These are phyloP conservation scores for Labeo calbasu DNA, from an alignment of 2,797 vertebrate genomes.

Conservation along the genomic window DNA sequence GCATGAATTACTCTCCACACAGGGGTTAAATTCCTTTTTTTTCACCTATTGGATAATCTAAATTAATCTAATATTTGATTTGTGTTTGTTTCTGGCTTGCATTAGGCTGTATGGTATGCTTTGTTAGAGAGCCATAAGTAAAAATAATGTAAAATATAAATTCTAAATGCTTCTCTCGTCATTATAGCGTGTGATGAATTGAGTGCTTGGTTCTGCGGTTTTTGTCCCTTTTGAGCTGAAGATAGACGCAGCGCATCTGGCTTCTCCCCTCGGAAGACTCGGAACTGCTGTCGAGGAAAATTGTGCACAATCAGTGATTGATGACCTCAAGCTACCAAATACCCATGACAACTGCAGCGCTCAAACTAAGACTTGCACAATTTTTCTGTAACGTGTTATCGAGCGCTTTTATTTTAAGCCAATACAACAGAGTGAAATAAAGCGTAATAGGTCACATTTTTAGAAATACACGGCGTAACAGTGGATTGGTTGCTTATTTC, in stretches of 20 bases:
- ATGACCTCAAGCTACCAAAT: slow-evolving; percentile 74
- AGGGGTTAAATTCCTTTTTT: background rate
- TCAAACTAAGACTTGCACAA: slow-evolving; percentile 39
- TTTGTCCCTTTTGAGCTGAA: slow-evolving; percentile 51
- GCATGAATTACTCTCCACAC: background rate
- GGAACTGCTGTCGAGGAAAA: slow-evolving; percentile 72
- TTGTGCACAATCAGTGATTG: slow-evolving; percentile 77
- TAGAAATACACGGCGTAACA: background rate
- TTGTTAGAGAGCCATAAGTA: background rate
- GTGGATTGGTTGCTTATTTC: background rate
- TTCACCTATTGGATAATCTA: background rate
- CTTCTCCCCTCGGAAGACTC: slow-evolving; percentile 72
- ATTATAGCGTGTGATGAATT: slow-evolving; percentile 39
- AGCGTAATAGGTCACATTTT: background rate
- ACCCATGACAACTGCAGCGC: slow-evolving; percentile 59
- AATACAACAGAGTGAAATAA: background rate
- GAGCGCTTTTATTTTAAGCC: background rate
- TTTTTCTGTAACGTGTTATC: slow-evolving; percentile 36
- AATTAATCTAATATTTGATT: background rate
- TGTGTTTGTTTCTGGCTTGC: background rate
- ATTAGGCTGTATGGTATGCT: background rate
- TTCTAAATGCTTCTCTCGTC: slow-evolving; percentile 30
- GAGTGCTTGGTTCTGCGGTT: slow-evolving; percentile 30
- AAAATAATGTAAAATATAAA: background rate
- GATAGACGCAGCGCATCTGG: slow-evolving; percentile 77